Evolutionary conservation across 2,888 invertebrate genomes (phyloP).

Genomic region (Cephalotes varians): DNA sequence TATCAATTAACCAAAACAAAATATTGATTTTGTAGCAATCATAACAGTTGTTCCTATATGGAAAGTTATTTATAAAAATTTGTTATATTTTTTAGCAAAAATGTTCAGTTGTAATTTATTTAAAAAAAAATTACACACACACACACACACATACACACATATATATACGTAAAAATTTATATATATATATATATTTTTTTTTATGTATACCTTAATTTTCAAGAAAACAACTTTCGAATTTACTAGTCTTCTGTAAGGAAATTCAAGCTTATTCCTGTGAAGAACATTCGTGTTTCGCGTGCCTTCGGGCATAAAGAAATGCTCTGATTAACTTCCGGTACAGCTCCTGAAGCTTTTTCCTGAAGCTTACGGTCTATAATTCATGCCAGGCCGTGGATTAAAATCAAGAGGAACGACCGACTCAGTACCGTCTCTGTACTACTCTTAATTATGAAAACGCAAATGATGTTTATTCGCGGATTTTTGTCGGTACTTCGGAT

Average conservation of each 20-base stretch:
- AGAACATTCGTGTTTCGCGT: slow-evolving; percentile 68
- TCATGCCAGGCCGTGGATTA: slow-evolving; percentile 55
- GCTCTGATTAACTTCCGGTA: slow-evolving; percentile 77
- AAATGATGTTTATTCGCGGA: slow-evolving; percentile 70
- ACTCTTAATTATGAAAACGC: slow-evolving; percentile 74
- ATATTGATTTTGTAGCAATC: background rate
- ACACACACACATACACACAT: too few relatives aligned
- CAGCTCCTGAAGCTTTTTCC: slow-evolving; percentile 56
- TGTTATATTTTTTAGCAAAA: background rate
- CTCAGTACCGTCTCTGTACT: slow-evolving; percentile 47
- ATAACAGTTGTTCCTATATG: background rate
- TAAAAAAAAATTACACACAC: background rate
- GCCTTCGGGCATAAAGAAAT: slow-evolving; percentile 74
- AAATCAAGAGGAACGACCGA: slow-evolving; percentile 73
- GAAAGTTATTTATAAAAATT: background rate
- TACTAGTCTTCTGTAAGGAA: slow-evolving; percentile 18
- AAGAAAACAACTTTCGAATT: slow-evolving; percentile 34
- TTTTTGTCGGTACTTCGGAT: slow-evolving; percentile 53
- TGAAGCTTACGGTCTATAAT: slow-evolving; percentile 44
- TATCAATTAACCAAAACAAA: slow-evolving; percentile 2
- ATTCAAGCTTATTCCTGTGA: slow-evolving; percentile 63
- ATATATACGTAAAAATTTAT: too few relatives aligned
- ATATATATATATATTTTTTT: too few relatives aligned
- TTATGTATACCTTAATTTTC: slow-evolving; percentile 14
- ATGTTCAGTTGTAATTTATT: background rate